Conservation (phyloP, 2,888 invertebrate species). For the Chaetogeoica ovagalla region DNA sequence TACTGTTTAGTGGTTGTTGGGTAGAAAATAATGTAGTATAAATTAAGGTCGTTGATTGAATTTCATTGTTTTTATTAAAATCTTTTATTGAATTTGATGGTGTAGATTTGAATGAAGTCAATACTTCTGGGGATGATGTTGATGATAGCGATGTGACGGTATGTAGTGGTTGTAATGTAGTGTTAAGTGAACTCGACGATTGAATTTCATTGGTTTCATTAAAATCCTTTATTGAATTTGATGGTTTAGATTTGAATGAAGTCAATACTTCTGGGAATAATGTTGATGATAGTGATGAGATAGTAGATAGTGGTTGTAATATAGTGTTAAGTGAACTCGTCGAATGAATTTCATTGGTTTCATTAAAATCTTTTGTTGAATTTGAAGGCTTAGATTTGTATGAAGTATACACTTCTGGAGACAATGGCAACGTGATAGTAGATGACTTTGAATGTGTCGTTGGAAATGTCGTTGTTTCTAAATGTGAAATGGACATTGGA, state of each 20-base stretch:
- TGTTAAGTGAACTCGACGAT: not conserved
- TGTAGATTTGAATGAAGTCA: not conserved
- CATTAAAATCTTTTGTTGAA: not conserved
- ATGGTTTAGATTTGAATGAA: not conserved
- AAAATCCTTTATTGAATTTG: not conserved
- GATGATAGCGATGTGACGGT: too few relatives aligned
- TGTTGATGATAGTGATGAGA: too few relatives aligned
- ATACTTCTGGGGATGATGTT: too few relatives aligned
- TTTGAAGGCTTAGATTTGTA: not conserved
- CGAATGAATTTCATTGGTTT: not conserved
- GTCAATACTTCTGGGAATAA: too few relatives aligned
- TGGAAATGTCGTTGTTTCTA: not conserved
- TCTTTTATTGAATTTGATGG: not conserved
- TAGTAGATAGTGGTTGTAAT: not conserved
- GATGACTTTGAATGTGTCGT: not conserved
- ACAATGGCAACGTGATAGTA: not conserved
- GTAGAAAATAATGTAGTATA: not conserved
- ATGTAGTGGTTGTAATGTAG: not conserved
- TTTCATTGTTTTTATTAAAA: not conserved
- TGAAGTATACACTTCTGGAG: not conserved
- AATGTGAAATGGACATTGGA: not conserved
- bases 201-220: not conserved
- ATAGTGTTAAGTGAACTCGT: not conserved
- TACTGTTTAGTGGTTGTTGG: not conserved
- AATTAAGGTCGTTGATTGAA: not conserved